Base-by-base conservation (phyloP, 2,888 invertebrate genomes). In the Anoplius nigerrimus region DNA sequence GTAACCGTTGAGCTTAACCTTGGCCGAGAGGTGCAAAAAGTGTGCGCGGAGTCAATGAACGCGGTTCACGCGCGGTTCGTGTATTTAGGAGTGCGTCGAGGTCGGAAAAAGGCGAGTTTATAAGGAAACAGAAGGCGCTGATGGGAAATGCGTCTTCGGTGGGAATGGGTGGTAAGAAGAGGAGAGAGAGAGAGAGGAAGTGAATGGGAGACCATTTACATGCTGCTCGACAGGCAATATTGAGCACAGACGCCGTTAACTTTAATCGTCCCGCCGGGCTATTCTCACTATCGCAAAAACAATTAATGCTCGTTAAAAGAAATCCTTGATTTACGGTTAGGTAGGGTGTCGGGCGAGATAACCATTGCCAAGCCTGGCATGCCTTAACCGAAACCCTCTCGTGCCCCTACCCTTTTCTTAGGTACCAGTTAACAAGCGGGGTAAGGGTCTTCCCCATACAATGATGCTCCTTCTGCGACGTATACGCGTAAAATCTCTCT, bases 281-380 rank as follows among this genome's bases (percentile, higher is more conserved):
- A 83, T 85, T 83, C 78, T 80, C 84, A 81, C 87, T 88, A 87
- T 88, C 85, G 84, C 87, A 87, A 88, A 88, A 88, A 88, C 88
- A 88, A 88, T 88, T 88, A 87, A 87, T 86, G 87, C 84, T 85
- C 86, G 87, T 88, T 88, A 87, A 88, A 88, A 88, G 88, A 88
- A 88, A 87, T 87, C 87, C 85, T 83, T 88, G 87, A 88, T 88
- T 88, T 88, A 88, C 83, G 72, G 82, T 71, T 68, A 76, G 79
- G 79, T 74, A 74, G 82, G 79, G 82, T 83, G 48, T 16, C 18
- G 42, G 43, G 34, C 72, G 77, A 86, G 86, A 87, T 88, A 88
- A 87, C 84, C 82, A 76, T 82, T 78, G 74, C 73, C 70, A 63
- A n/a, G 74, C 63, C 75, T 71, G 75, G 76, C 52, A 22, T 57